Conservation (phyloP, 2,113 vertebrate species). For the Scalopus aquaticus region DNA sequence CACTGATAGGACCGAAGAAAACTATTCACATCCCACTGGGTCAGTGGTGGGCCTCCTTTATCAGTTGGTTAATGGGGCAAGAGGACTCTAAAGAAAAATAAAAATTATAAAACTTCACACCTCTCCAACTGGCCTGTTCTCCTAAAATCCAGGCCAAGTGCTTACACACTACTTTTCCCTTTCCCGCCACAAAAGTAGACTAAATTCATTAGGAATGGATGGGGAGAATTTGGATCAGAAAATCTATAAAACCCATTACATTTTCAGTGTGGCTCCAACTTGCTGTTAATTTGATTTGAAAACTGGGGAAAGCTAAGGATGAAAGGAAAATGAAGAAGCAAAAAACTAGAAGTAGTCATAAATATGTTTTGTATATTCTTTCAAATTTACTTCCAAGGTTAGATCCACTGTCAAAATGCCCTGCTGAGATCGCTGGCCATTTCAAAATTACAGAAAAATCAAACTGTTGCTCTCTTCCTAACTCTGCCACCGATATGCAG, state of each 20-base stretch:
- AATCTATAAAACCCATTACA: not conserved
- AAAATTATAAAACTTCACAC: not conserved
- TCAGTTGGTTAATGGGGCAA: not conserved
- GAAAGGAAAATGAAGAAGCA: not conserved
- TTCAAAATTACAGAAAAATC: not conserved
- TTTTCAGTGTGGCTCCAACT: not conserved
- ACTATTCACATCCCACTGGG: not conserved
- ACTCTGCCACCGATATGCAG: rapidly evolving
- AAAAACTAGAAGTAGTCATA: not conserved
- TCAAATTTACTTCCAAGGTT: not conserved
- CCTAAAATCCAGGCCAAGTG: not conserved
- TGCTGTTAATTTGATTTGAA: slow-evolving; percentile 30
- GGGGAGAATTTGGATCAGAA: not conserved
- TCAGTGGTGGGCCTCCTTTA: not conserved
- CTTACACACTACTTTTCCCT: not conserved
- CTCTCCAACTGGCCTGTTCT: not conserved
- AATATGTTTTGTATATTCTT: not conserved
- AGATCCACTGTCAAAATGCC: not conserved
- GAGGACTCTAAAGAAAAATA: slow-evolving; percentile 33
- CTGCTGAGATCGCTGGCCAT: not conserved
- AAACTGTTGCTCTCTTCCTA: not conserved
- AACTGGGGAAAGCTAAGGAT: not conserved
- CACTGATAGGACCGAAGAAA: not conserved
- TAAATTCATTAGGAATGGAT: not conserved
- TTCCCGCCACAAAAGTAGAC: not conserved